Conservation (phyloP, 2,113 vertebrate genomes). For the Rhea pennata region DNA sequence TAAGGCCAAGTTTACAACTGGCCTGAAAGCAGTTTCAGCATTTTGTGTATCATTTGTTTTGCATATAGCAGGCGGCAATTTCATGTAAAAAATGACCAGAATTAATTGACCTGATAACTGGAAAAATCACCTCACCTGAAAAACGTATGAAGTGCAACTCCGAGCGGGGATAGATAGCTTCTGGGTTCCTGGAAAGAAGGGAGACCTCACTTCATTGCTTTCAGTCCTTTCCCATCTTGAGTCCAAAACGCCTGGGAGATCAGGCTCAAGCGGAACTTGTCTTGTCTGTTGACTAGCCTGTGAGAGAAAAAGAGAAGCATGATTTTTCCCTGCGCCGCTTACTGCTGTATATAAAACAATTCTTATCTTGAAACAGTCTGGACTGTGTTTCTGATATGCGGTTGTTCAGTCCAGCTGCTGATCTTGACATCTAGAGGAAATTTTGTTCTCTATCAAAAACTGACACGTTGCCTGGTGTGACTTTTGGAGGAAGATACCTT, state of each 20-base stretch:
- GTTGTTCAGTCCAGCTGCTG: neutral
- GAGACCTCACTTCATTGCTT: neutral
- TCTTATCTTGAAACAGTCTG: neutral
- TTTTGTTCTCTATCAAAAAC: neutral
- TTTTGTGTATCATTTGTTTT: neutral
- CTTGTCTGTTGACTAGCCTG: neutral
- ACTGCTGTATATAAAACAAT: neutral
- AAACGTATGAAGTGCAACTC: neutral
- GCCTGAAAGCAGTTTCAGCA: neutral
- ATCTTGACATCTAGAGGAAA: neutral
- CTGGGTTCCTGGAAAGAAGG: neutral
- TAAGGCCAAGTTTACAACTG: neutral
- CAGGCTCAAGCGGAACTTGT: neutral
- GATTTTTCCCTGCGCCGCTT: neutral
- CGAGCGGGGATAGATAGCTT: neutral
- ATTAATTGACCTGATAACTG: neutral
- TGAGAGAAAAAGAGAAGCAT: neutral
- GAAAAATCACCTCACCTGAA: neutral
- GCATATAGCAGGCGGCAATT: neutral
- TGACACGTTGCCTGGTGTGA: neutral
- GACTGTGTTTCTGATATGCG: neutral
- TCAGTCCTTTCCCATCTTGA: neutral
- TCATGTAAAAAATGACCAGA: neutral
- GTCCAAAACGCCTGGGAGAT: neutral
- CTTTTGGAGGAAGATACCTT: neutral